Evolutionary conservation across 1,140 invertebrate genomes (phyloP), one percentile per base, ranked within the genome.

Genomic region (Cherax quadricarinatus): DNA sequence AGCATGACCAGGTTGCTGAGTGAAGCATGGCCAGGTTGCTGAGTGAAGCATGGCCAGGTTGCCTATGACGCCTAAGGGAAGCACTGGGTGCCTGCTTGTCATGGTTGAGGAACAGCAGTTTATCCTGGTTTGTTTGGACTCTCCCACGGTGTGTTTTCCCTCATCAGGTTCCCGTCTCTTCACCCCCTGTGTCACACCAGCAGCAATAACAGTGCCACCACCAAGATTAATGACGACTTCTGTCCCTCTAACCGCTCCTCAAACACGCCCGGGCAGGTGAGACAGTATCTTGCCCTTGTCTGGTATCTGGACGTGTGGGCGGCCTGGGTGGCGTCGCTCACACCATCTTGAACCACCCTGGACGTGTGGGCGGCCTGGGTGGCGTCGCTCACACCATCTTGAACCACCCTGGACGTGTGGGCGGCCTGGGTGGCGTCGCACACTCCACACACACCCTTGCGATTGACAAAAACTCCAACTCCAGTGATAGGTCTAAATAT

Each of bases 251-350:
- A 70, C 83, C 62, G 60, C 83, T 70, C 60, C 60, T 48, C 83
- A 85, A 85, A 70, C 53, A 85, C n/a, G 48, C 24, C 21, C 24
- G 6, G 83, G 83, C 83, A 85, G 83, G 83, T 85, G 83, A 85
- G 30, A 85, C 83, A 85, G 70, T 85, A 85, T 6, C 53, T 12
- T 10, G 14, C 83, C 83, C 60, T 85, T 85, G 60, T 70, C 30
- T 70, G 60, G 51, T 48, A 60, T 60, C 18, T 7, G 24, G 83
- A 30, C 1, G 0, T 75, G 83, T 9, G n/a, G 18, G 83, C 21
- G 53, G 53, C 1, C 30, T 30, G 53, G 57, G 18, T 70, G 10
- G 14, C 24, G 5, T n/a, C 70, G 6, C 70, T 3, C 24, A 24
- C 70, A 24, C 24, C 41, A 5, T 30, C 70, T 6, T 75, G 0